Conservation (phyloP, 2,888 invertebrate genomes). For the Nomada fabriciana region DNA sequence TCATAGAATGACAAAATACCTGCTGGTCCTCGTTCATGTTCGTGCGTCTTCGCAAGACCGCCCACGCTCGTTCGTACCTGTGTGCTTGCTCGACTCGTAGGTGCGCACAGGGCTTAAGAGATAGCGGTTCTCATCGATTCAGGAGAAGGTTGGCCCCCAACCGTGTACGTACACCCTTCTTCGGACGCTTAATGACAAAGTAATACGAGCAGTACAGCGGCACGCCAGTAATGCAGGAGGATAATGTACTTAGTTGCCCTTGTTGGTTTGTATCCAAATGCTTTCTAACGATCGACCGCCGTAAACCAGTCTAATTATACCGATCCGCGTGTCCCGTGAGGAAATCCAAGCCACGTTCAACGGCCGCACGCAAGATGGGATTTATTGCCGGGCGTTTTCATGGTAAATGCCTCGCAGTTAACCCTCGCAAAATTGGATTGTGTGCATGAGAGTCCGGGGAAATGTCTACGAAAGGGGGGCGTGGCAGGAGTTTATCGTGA, state of each 20-base stretch:
- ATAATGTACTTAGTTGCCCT: slow-evolving; percentile 50
- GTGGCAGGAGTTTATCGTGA: slow-evolving; percentile 52
- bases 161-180: background rate
- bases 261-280: slow-evolving; percentile 46
- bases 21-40: too few relatives aligned
- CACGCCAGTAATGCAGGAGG: slow-evolving; percentile 44
- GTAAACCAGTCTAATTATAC: slow-evolving; percentile 67
- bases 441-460: slow-evolving; percentile 8
- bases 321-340: slow-evolving; percentile 59
- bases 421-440: slow-evolving; percentile 59
- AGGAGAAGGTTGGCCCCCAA: background rate
- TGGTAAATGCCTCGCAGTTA: slow-evolving; percentile 56
- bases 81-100: too few relatives aligned
- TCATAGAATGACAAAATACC: too few relatives aligned
- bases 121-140: slow-evolving; percentile 67
- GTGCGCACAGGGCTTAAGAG: slow-evolving; percentile 25
- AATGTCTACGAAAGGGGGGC: background rate
- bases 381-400: slow-evolving; percentile 58
- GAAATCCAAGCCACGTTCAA: slow-evolving; percentile 55
- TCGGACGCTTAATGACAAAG: slow-evolving; percentile 62
- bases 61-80: too few relatives aligned
- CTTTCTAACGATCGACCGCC: slow-evolving; percentile 57
- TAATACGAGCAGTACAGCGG: slow-evolving; percentile 47
- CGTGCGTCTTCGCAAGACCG: too few relatives aligned
- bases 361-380: slow-evolving; percentile 55